Evolutionary conservation across 2,888 invertebrate genomes (phyloP).

Genomic region (Phalera bucephala): DNA sequence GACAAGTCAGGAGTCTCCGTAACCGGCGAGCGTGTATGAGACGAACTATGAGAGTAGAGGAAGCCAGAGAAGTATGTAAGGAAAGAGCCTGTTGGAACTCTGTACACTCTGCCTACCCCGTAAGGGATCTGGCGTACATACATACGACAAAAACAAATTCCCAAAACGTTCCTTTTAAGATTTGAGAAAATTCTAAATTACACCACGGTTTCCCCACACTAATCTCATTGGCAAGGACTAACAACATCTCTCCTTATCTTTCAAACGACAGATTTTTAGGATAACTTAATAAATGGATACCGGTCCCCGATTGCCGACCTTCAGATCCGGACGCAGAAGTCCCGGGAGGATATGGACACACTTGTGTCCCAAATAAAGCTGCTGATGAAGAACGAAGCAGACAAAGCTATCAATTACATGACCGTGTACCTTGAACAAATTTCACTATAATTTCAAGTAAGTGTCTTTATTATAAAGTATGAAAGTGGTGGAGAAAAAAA

Average conservation of each 20-base stretch:
- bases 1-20: too few relatives aligned
- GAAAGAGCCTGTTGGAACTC: too few relatives aligned
- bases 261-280: conserved; percentile 75
- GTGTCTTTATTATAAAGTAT: too few relatives aligned
- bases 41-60: too few relatives aligned
- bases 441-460: conserved; percentile 74
- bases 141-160: too few relatives aligned
- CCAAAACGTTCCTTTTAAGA: too few relatives aligned
- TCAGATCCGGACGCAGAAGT: conserved; percentile 73
- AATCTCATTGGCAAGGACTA: conserved; percentile 3
- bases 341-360: conserved; percentile 77
- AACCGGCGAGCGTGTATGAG: too few relatives aligned
- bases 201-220: too few relatives aligned
- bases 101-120: too few relatives aligned
- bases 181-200: too few relatives aligned
- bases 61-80: too few relatives aligned
- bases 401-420: conserved; percentile 78
- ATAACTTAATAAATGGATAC: conserved; percentile 77
- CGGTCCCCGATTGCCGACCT: conserved; percentile 73
- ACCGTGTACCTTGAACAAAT: conserved; percentile 77
- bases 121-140: too few relatives aligned
- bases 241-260: conserved; percentile 27
- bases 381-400: conserved; percentile 77
- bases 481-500: neutral
- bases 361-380: conserved; percentile 75